Percentiles rank a stretch among this genome's conserved stretches.
Conservation (phyloP, 2,888 invertebrate genomes). For the Tenthredo distinguenda region DNA sequence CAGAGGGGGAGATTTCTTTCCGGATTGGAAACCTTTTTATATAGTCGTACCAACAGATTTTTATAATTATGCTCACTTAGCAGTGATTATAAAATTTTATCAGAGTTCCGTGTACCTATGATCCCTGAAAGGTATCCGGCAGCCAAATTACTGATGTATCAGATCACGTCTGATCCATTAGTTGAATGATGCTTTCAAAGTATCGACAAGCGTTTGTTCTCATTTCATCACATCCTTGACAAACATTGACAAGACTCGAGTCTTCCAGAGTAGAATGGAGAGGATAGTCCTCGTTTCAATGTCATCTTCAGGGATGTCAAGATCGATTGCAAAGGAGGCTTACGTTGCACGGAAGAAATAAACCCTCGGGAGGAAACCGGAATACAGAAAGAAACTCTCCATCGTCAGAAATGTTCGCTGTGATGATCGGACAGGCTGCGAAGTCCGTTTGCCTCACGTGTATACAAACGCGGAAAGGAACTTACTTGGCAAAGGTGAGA, state of each 20-base stretch:
- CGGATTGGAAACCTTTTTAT: neutral
- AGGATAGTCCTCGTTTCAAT: slow-evolving; percentile 10
- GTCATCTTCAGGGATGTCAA: slow-evolving; percentile 27
- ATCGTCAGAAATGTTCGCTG: slow-evolving; percentile 33
- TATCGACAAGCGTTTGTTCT: slow-evolving; percentile 2
- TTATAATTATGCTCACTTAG: neutral
- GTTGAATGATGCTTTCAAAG: neutral
- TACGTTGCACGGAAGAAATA: neutral
- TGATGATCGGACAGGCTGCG: slow-evolving; percentile 8
- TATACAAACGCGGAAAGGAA: neutral
- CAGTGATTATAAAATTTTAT: neutral
- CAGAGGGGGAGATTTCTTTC: neutral
- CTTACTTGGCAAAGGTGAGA: slow-evolving; percentile 25
- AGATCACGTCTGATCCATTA: slow-evolving; percentile 6
- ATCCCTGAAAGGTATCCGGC: neutral
- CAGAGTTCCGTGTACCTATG: neutral
- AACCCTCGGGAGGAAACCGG: neutral
- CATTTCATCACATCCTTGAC: slow-evolving; percentile 8
- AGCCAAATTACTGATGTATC: slow-evolving; percentile 5
- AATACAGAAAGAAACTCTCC: slow-evolving; percentile 21
- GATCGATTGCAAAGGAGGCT: slow-evolving; percentile 20
- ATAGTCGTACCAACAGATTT: neutral
- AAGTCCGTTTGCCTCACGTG: neutral
- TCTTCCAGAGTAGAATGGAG: neutral
- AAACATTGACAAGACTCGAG: slow-evolving; percentile 14